phyloP scores from a whole-genome alignment of 1,140 invertebrate genomes.

The Drosophila saltans region DNA sequence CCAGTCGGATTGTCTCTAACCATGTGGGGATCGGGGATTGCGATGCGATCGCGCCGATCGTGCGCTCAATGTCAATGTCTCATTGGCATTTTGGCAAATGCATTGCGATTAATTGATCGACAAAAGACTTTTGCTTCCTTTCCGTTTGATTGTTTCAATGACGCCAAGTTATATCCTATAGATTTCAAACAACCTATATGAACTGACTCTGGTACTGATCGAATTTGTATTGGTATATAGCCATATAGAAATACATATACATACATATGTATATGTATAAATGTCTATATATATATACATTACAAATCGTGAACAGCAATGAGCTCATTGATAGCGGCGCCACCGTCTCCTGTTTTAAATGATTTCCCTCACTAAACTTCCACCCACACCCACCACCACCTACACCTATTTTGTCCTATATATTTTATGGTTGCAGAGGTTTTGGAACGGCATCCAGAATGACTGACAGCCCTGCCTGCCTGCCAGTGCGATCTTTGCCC shows the following conservation, averaged over 20 bases:
- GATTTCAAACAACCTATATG: not conserved
- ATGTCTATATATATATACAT: slow-evolving; percentile 21
- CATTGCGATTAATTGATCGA: slow-evolving; percentile 46
- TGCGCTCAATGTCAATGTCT: slow-evolving; percentile 77
- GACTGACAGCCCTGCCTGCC: slow-evolving; percentile 39
- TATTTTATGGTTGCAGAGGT: slow-evolving; percentile 28
- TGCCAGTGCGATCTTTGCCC: slow-evolving; percentile 21
- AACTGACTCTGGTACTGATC: not conserved
- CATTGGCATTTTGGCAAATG: slow-evolving; percentile 80
- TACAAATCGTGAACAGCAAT: slow-evolving; percentile 68
- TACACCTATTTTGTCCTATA: slow-evolving; percentile 46
- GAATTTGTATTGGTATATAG: slow-evolving; percentile 43
- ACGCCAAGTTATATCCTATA: slow-evolving; percentile 44
- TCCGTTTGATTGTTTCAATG: slow-evolving; percentile 33
- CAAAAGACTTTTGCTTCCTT: slow-evolving; percentile 31
- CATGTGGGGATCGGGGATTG: slow-evolving; percentile 10
- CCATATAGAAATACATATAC: slow-evolving; percentile 15
- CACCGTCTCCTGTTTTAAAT: slow-evolving; percentile 30
- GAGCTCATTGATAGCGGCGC: slow-evolving; percentile 64
- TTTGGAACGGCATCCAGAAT: slow-evolving; percentile 35
- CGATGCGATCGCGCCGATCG: slow-evolving; percentile 6
- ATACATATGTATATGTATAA: slow-evolving; percentile 1
- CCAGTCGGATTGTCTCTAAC: slow-evolving; percentile 32
- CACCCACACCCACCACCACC: not conserved
- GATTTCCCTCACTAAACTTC: slow-evolving; percentile 2